Base-by-base conservation (phyloP, 2,113 vertebrate genomes). In the Himantopus leucocephalus region DNA sequence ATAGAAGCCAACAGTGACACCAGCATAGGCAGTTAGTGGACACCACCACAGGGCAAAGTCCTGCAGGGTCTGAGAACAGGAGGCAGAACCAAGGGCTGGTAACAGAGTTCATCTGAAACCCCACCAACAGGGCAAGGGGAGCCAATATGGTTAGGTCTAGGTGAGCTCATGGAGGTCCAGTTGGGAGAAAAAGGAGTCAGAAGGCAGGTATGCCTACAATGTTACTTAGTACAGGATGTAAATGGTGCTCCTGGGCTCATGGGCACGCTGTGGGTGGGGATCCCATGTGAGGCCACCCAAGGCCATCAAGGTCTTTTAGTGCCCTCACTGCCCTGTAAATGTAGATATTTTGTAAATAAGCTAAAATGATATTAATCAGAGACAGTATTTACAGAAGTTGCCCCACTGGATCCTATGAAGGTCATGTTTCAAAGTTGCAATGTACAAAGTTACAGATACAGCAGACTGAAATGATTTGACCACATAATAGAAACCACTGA, bases 241-340 rank as follows among this genome's bases (percentile, higher is more conserved):
- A 75, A n/a, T 0, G 0, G 3, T 35, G 14, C 8, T 72, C 30
- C 18, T 34, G 9, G 20, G 34, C 16, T 29, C 14, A 45, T 15
- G 14, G 30, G 8, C 29, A 27, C 0, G 2, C 8, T 39, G 23
- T 11, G 9, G 2, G 20, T 66, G 12, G 17, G 16, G 14, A 32
- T 47, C 10, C n/a, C 21, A 23, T 35, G 3, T 29, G 10, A 66
- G 17, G 8, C 8, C 24, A 37, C 34, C 52, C 23, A 32, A 26
- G 11, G 29, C 5, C 32, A 52, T 19, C 6, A n/a, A 58, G 11
- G 21, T 52, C 45, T 45, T 18, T 45, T 45, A 45, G 45, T 45
- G 45, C 45, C 17, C 4, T 39, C 29, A 45, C 16, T 22, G 29
- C 9, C 14, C 14, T 66, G 17, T 23, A 53, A 72, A 48, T 32